Evolutionary conservation across 2,797 vertebrate species (phyloP).

Genomic region (Brachymystax lenok): DNA sequence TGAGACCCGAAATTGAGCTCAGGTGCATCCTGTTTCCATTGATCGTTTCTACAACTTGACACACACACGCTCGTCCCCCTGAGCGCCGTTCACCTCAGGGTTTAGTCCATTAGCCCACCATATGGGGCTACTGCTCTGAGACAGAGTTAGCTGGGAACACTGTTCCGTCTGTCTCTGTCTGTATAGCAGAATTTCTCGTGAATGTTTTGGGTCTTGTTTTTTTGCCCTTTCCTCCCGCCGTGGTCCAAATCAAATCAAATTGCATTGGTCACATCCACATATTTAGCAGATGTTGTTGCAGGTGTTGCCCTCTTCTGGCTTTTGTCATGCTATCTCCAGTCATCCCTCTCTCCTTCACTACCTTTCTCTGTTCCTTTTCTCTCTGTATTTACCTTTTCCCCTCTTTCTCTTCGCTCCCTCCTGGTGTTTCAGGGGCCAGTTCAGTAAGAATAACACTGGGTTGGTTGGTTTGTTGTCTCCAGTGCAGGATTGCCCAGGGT

Average conservation of each 20-base stretch:
- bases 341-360: neutral
- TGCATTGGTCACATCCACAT: too few relatives aligned
- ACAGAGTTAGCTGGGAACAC: neutral
- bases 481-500: neutral
- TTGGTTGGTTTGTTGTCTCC: neutral
- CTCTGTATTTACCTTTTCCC: neutral
- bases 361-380: neutral
- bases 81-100: too few relatives aligned
- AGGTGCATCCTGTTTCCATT: too few relatives aligned
- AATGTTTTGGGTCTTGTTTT: too few relatives aligned
- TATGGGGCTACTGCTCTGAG: neutral
- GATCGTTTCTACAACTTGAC: too few relatives aligned
- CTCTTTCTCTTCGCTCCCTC: neutral
- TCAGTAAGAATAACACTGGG: constrained; percentile 2
- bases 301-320: too few relatives aligned
- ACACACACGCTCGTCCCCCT: too few relatives aligned
- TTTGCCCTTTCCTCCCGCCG: too few relatives aligned
- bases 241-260: too few relatives aligned
- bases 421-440: neutral
- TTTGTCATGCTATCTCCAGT: neutral
- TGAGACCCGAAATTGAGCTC: too few relatives aligned
- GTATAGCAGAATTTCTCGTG: neutral
- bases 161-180: neutral
- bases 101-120: too few relatives aligned
- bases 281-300: too few relatives aligned